Evolutionary conservation across 2,797 vertebrate species (phyloP), one percentile per base, ranked within the genome.

Genomic region (Acipenser transmontanus): DNA sequence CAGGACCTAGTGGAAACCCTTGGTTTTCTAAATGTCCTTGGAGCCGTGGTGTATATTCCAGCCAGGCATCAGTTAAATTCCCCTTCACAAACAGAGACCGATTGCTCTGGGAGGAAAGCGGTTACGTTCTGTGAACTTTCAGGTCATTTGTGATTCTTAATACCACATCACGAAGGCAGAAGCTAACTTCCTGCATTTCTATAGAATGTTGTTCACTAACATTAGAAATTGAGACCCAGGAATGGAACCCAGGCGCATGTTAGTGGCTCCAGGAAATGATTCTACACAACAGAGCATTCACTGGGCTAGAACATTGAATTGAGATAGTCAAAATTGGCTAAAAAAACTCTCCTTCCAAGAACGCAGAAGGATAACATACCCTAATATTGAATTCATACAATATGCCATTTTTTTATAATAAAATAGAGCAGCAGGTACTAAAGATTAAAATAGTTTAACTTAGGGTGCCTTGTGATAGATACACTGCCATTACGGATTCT

Each of bases 81-180:
- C 54, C 54, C 54, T 57, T n/a, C 12, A 7, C 54, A 57, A 57
- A 57, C 54, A 57, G 54, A 57, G 54, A 13, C 11, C 10, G 14
- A 57, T 11, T 57, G 54, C 54, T 57, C 54, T 13, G 14, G 5
- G 12, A 57, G 13, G 54, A 57, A 57, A 11, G 54, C 54, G 11
- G 54, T 57, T 57, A 3, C 7, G 11, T 13, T 57, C 14, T n/a
- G 54, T 57, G 54, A 14, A 57, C 54, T 57, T 57, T 57, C 54
- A 57, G 54, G n/a, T 57, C 12, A 57, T 57, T 57, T 57, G 54
- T 57, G 54, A 57, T 57, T 57, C 54, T 57, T 57, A 57, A 57
- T 57, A 57, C 54, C 54, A 57, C 54, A 57, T 57, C 54, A 57
- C 12, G 7, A 57, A 57, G 1, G 54, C 54, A 57, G 54, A 57